phyloP scores from a whole-genome alignment of 1,140 invertebrate species.

The Penaeus chinensis region DNA sequence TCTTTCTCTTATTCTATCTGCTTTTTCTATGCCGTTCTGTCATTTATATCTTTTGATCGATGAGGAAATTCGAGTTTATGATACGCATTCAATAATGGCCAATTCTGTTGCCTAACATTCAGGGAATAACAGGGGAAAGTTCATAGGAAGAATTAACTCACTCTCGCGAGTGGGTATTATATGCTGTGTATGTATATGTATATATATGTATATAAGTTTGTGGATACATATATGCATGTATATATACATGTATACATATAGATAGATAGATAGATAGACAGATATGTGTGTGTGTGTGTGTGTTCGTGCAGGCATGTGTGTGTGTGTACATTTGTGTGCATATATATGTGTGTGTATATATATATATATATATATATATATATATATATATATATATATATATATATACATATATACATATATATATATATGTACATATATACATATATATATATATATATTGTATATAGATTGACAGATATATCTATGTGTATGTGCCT shows the following conservation, averaged over 20 bases:
- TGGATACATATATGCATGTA: no score
- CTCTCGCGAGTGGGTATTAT: no score
- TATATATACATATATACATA: background rate
- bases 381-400: background rate
- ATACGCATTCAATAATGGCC: no score
- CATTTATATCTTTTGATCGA: background rate
- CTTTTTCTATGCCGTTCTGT: no score
- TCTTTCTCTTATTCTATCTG: background rate
- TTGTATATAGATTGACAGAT: background rate
- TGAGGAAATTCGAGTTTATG: no score
- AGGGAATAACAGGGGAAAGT: no score
- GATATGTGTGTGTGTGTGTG: background rate
- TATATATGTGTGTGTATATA: background rate
- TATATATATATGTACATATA: background rate
- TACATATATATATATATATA: background rate
- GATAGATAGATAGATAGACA: no score
- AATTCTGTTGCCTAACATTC: no score
- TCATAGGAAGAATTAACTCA: no score
- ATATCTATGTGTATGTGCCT: background rate
- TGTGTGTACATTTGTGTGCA: background rate
- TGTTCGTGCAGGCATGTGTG: background rate
- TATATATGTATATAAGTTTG: no score
- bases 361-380: slow-evolving; percentile 10
- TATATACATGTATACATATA: no score
- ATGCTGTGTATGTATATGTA: no score